Evolutionary conservation across 1,140 invertebrate genomes (phyloP), one percentile per base, ranked within the genome.

Genomic region (Lithobius niger): DNA sequence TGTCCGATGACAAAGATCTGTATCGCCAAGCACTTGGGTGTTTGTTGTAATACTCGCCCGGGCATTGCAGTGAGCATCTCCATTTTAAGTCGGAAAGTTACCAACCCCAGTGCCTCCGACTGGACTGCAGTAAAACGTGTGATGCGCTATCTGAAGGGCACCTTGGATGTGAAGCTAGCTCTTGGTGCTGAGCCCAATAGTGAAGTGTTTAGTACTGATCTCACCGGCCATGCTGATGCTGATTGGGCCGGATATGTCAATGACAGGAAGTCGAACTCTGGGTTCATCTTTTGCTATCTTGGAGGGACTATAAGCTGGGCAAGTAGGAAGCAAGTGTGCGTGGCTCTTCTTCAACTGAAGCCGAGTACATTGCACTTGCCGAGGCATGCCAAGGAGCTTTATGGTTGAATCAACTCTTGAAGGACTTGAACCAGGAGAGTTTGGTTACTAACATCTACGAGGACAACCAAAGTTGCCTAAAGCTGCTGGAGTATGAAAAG

Each of bases 361-460:
- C 66, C 1, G 70, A 72, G 53, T 70, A 67, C 53, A 65, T 70
- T 53, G 58, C 64, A n/a, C 54, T 67, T 54, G 63, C 67, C 47
- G 66, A 66, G 61, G 63, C 66, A 45, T 65, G 50, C 28, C 70
- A 51, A 64, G 66, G 63, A 66, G 66, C 31, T 58, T 53, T 67
- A 2, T 68, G 61, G 59, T n/a, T 36, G 31, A 6, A n/a, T 36
- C 31, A n/a, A 10, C 6, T 36, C n/a, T 36, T 36, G n/a, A 6
- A 36, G n/a, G 31, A 36, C 31, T n/a, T 36, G 31, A 36, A 36
- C n/a, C 31, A 36, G 6, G n/a, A 10, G 6, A n/a, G n/a, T 36
- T 6, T 10, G 6, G 6, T n/a, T 6, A 36, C n/a, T n/a, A 36
- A 36, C 6, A 36, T 36, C 6, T n/a, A 10, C 6, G 31, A 36